phyloP scores from a whole-genome alignment of 2,113 vertebrate species.

The Myrmecobius fasciatus region DNA sequence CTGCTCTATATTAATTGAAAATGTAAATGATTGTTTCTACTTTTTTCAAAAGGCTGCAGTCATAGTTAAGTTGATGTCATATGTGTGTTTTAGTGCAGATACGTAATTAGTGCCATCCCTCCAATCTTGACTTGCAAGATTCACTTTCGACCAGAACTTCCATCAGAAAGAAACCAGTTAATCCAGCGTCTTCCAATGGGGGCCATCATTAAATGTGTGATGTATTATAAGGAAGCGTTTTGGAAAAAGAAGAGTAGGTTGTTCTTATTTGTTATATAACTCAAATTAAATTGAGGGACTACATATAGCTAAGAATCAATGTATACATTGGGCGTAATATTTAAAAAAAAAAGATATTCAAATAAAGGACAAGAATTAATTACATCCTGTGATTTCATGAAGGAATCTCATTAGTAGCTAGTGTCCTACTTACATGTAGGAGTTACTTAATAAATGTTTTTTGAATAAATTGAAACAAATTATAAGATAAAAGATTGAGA shows the following conservation, averaged over 20 bases:
- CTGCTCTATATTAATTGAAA: constrained; percentile 41
- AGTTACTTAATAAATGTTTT: background rate
- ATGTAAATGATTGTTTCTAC: constrained; percentile 47
- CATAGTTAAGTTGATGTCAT: constrained; percentile 46
- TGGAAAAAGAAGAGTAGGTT: constrained; percentile 93
- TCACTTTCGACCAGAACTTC: constrained; percentile 93
- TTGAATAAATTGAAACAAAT: background rate
- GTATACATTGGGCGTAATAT: background rate
- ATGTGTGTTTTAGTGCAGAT: constrained; percentile 87
- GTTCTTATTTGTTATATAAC: constrained; percentile 38
- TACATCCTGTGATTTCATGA: background rate
- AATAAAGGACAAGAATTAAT: constrained; percentile 46
- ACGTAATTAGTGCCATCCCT: constrained; percentile 93
- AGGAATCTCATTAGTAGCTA: constrained; percentile 28
- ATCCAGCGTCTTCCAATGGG: constrained; percentile 96
- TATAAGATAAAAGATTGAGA: background rate
- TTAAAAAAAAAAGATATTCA: constrained; percentile 23
- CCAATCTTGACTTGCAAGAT: constrained; percentile 93
- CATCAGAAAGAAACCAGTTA: constrained; percentile 93
- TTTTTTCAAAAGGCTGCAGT: background rate
- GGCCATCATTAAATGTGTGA: constrained; percentile 96
- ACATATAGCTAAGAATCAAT: background rate
- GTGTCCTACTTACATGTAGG: background rate
- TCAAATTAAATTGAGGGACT: constrained; percentile 17
- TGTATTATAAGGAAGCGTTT: constrained; percentile 97